Evolutionary conservation across 2,888 invertebrate species (phyloP), one percentile per base, ranked within the genome.

Genomic region (Cephus rjabovi): DNA sequence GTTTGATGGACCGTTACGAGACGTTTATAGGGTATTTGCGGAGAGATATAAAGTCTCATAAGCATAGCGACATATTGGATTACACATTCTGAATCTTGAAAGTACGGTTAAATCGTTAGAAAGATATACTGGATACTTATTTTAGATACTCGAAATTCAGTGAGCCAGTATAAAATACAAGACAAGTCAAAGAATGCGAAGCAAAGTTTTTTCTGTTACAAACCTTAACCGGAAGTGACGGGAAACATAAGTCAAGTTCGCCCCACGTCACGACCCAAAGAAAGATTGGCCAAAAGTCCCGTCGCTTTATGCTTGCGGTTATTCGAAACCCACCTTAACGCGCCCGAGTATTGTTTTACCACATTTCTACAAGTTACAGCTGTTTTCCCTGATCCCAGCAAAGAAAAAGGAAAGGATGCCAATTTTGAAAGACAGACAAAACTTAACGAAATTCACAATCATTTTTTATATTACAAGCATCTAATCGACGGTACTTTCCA

Each of bases 301-400:
- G 71, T 34, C 31, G 71, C 34, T 23, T 31, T 33, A 4, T 31
- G 71, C 33, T 33, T 34, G 71, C 71, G 71, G 71, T 71, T 71
- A 71, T 71, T 34, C 71, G 71, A 71, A 71, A 71, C 71, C 71
- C 71, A 80, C 80, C 80, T 79, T 70, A 70, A 79, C 78, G 71
- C 74, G 74, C 56, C 11, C 69, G 75, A 69, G 81, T 84, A 86
- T 86, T 86, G 86, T 85, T 85, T 83, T 76, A 79, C 80, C 77
- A 56, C 69, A 69, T 79, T 77, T 81, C 56, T 84, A 81, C 78
- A 82, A 81, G 79, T 78, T 76, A 77, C 86, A 85, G 83, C 84
- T 86, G 86, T 81, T 82, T 78, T 34, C 75, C 68, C 77, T 69
- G 73, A 74, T 71, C 75, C 75, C 75, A 35, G 74, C 31, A 34